phyloP scores from a whole-genome alignment of 2,797 vertebrate genomes.

The Dicrostonyx torquatus region DNA sequence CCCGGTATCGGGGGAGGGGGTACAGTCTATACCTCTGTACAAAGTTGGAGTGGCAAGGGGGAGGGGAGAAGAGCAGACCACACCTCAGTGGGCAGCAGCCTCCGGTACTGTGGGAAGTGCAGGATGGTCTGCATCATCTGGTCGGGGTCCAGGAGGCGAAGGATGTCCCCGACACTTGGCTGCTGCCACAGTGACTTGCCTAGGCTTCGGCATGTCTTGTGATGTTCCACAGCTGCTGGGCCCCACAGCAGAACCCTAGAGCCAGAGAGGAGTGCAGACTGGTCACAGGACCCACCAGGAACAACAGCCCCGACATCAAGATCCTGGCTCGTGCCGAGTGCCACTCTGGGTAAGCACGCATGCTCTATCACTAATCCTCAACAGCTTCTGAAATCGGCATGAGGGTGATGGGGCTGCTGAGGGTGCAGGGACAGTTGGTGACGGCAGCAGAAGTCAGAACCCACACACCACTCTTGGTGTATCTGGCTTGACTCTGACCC shows the following conservation, averaged over 20 bases:
- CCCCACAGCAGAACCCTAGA: conserved; percentile 94
- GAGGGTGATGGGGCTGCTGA: rapidly evolving
- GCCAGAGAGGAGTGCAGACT: not conserved
- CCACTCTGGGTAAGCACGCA: rapidly evolving
- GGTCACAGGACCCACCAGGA: not conserved
- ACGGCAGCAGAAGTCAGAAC: not conserved
- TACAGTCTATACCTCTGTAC: not conserved
- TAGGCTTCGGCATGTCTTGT: conserved; percentile 93
- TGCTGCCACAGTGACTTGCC: conserved; percentile 97
- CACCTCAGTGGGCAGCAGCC: conserved; percentile 87
- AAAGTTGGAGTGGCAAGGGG: not conserved
- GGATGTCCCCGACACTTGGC: conserved; percentile 91
- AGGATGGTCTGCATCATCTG: conserved; percentile 91
- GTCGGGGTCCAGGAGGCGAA: conserved; percentile 91
- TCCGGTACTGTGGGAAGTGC: conserved; percentile 91
- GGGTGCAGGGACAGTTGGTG: not conserved
- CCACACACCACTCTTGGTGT: rapidly evolving
- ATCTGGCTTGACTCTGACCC: not conserved
- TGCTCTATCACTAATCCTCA: too few relatives aligned
- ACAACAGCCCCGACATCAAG: rapidly evolving
- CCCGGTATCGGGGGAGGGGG: not conserved
- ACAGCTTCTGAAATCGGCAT: rapidly evolving
- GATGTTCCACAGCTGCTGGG: conserved; percentile 94
- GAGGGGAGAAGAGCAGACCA: not conserved
- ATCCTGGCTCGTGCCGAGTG: not conserved